Conservation (phyloP, 1,140 invertebrate species). For the Drosophila persimilis region DNA sequence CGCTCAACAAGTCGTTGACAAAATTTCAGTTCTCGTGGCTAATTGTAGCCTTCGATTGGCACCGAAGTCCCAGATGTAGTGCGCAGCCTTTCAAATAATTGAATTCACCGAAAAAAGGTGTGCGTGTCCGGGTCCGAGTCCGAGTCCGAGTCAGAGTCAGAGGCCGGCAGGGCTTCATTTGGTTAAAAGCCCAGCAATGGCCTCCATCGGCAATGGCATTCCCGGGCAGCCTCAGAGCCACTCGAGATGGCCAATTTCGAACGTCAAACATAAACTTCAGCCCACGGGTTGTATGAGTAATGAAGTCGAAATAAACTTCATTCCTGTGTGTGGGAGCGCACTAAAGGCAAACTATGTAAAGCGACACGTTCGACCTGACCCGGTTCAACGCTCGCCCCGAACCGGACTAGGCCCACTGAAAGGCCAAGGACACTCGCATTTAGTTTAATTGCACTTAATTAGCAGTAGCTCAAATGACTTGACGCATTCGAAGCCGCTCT, state of each 20-base stretch:
- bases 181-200: slow-evolving; percentile 57
- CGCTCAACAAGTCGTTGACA: slow-evolving; percentile 64
- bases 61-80: slow-evolving; percentile 32
- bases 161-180: slow-evolving; percentile 47
- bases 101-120: slow-evolving; percentile 43
- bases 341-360: slow-evolving; percentile 20
- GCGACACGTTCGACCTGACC: slow-evolving; percentile 5
- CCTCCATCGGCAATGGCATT: slow-evolving; percentile 13
- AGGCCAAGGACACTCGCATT: slow-evolving; percentile 50
- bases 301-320: slow-evolving; percentile 24
- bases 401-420: not conserved
- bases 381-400: slow-evolving; percentile 55
- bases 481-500: slow-evolving; percentile 37
- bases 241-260: slow-evolving; percentile 42
- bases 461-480: slow-evolving; percentile 42
- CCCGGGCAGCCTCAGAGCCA: slow-evolving; percentile 2
- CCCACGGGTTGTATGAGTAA: slow-evolving; percentile 64
- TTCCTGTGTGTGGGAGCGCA: slow-evolving; percentile 12
- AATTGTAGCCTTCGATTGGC: slow-evolving; percentile 65
- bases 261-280: slow-evolving; percentile 29
- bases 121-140: slow-evolving; percentile 39
- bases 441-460: slow-evolving; percentile 67
- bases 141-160: no score
- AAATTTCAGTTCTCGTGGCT: slow-evolving; percentile 44
- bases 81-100: slow-evolving; percentile 56